phyloP scores from a whole-genome alignment of 2,113 vertebrate genomes.

The Telmatochromis sp. region DNA sequence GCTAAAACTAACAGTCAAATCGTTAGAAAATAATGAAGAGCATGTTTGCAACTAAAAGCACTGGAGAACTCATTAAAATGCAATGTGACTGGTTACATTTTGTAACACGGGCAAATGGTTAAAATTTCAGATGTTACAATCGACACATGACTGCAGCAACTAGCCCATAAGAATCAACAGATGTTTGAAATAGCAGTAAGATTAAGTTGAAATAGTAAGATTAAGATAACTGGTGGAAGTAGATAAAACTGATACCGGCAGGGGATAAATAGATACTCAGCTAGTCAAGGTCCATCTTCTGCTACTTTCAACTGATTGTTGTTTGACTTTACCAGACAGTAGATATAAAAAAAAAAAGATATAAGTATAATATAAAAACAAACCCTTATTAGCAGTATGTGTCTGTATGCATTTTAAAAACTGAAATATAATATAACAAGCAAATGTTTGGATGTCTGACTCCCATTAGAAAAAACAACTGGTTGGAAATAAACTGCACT shows the following conservation, averaged over 20 bases:
- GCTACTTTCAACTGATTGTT: not conserved
- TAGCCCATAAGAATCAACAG: not conserved
- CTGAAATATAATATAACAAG: not conserved
- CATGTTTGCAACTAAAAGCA: not conserved
- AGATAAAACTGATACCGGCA: not conserved
- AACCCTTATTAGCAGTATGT: not conserved
- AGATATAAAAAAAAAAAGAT: not conserved
- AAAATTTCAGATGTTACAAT: not conserved
- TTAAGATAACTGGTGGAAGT: not conserved
- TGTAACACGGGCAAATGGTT: not conserved
- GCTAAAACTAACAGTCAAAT: not conserved
- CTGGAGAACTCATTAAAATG: not conserved
- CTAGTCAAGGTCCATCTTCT: not conserved
- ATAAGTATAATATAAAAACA: not conserved
- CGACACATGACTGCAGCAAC: not conserved
- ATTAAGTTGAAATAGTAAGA: not conserved
- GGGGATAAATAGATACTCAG: not conserved
- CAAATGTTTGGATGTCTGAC: not conserved
- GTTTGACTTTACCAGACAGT: not conserved
- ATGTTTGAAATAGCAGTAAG: not conserved
- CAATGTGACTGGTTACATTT: not conserved
- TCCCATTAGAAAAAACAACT: conserved; percentile 21
- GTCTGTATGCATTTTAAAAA: not conserved
- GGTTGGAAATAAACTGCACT: conserved; percentile 5
- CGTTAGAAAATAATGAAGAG: not conserved